Percentiles rank a stretch among this genome's conserved stretches.
Evolutionary conservation across 2,888 invertebrate species (phyloP).

Genomic region (Minunthozetes semirufus): DNA sequence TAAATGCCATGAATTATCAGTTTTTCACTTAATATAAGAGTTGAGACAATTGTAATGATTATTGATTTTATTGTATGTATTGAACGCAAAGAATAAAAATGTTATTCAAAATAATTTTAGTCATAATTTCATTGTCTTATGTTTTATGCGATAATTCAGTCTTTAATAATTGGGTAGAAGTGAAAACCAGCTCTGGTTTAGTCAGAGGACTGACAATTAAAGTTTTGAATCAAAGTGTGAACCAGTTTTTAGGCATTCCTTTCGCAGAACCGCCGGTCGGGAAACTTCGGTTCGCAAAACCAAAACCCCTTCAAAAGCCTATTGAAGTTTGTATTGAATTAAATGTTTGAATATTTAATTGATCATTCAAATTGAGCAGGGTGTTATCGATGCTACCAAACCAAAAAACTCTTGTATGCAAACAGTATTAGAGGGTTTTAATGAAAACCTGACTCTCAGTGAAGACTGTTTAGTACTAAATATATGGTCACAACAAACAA

Average conservation of each 20-base stretch:
- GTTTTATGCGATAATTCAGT: too few species aligned
- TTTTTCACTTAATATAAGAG: too few species aligned
- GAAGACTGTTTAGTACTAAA: too few species aligned
- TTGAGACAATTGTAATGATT: too few species aligned
- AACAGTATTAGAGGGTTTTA: too few species aligned
- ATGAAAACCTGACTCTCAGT: too few species aligned
- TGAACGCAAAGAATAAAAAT: too few species aligned
- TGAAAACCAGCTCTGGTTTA: not conserved
- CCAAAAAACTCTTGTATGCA: not conserved
- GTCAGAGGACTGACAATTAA: not conserved
- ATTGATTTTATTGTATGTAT: too few species aligned
- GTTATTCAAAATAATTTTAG: too few species aligned
- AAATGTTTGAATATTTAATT: not conserved
- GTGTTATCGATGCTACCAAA: too few species aligned
- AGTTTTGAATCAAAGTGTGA: not conserved
- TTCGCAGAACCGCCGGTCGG: constrained; percentile 23
- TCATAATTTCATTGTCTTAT: too few species aligned
- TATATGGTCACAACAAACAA: not conserved
- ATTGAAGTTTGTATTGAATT: not conserved
- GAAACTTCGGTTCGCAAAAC: not conserved
- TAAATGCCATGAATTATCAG: too few species aligned
- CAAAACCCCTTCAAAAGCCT: not conserved
- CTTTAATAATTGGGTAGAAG: not conserved
- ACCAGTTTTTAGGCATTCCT: constrained; percentile 3
- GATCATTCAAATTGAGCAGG: not conserved